Conservation (phyloP, 1,140 invertebrate species). For the Chrysoperla carnea region DNA sequence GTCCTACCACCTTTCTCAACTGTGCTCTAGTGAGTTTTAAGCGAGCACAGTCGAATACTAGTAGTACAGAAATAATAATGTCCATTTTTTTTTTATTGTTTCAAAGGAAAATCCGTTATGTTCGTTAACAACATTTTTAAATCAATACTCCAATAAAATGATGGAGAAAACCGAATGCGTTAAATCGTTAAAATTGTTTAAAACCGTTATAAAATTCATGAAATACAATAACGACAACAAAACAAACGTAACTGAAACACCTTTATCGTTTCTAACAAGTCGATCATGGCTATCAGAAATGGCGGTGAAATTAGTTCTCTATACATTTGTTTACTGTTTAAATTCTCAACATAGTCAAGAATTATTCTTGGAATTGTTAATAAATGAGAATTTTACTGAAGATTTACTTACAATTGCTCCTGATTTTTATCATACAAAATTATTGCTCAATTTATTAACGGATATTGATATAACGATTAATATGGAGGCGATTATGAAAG, state of each 20-base stretch:
- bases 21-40: no score
- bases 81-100: conserved; percentile 1
- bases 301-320: conserved; percentile 29
- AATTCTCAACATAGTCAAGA: conserved; percentile 32
- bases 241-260: conserved; percentile 9
- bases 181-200: conserved; percentile 10
- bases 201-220: background rate
- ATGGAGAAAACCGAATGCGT: conserved; percentile 19
- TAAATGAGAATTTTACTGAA: conserved; percentile 27
- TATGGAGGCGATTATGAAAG: conserved; percentile 17
- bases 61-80: conserved; percentile 6
- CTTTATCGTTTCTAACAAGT: conserved; percentile 16
- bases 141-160: conserved; percentile 17
- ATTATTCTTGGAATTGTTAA: conserved; percentile 22
- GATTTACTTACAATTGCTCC: conserved; percentile 30
- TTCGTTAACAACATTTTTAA: conserved; percentile 29
- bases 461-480: conserved; percentile 19
- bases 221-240: background rate
- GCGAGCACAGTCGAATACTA: no score
- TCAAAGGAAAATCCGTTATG: conserved; percentile 35
- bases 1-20: no score
- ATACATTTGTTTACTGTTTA: conserved; percentile 29
- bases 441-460: conserved; percentile 29
- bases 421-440: conserved; percentile 27
- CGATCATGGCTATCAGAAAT: conserved; percentile 33